Conservation (phyloP, 2,888 invertebrate species). For the Stenodera caucasica region DNA sequence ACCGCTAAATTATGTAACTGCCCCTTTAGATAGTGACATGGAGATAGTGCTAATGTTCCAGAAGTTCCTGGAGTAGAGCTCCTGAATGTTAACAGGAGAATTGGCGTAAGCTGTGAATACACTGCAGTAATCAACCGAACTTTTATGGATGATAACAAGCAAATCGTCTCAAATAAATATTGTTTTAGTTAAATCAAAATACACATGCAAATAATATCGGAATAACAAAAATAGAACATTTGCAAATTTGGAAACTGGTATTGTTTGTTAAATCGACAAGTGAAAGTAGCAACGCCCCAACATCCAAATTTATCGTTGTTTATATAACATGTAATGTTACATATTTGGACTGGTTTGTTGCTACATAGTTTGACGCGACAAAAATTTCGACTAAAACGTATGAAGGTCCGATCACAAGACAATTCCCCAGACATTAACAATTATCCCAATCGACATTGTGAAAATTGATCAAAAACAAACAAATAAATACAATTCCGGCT, state of each 20-base stretch:
- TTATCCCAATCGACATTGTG: no score
- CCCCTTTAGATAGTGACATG: slow-evolving; percentile 32
- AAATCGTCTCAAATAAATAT: no score
- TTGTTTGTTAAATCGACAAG: slow-evolving; percentile 1
- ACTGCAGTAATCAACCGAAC: background rate
- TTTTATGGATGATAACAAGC: background rate
- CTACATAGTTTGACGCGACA: no score
- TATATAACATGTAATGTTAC: background rate
- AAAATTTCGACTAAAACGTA: no score
- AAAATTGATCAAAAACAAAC: no score
- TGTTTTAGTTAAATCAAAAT: no score
- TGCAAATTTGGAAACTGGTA: background rate
- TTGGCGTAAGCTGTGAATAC: background rate
- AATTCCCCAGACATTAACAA: no score
- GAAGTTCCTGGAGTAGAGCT: slow-evolving; percentile 20
- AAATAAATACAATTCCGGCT: background rate
- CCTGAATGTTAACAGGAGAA: slow-evolving; percentile 12
- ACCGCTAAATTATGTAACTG: slow-evolving; percentile 35
- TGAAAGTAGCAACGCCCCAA: slow-evolving; percentile 25
- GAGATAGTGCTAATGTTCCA: slow-evolving; percentile 34
- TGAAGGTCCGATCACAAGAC: no score
- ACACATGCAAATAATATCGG: no score
- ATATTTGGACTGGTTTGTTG: background rate
- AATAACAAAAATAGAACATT: background rate
- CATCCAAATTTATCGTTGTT: slow-evolving; percentile 15